Conservation (phyloP, 2,888 invertebrate genomes). For the Melieria crassipennis region DNA sequence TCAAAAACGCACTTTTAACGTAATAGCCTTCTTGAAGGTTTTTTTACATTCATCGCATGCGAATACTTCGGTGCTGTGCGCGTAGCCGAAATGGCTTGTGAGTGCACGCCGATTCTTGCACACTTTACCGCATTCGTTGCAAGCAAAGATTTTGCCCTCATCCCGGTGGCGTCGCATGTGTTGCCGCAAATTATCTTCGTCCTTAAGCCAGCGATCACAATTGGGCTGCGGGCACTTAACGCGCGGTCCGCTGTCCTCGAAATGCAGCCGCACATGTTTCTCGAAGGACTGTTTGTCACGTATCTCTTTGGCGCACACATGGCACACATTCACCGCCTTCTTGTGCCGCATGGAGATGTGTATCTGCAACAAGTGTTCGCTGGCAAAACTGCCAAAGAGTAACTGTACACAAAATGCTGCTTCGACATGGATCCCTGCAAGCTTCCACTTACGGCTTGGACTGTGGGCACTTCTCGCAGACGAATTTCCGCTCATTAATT, state of each 20-base stretch:
- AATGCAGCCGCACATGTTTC: constrained; percentile 62
- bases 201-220: constrained; percentile 64
- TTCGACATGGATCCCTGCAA: constrained; percentile 14
- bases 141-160: constrained; percentile 7
- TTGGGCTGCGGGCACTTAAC: constrained; percentile 62
- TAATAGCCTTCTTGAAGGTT: constrained; percentile 62
- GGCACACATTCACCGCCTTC: constrained; percentile 61
- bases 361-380: constrained; percentile 59
- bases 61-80: constrained; percentile 58
- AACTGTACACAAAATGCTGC: constrained; percentile 7
- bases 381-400: constrained; percentile 55
- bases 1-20: constrained; percentile 43
- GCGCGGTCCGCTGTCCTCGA: constrained; percentile 60
- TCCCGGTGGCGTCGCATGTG: constrained; percentile 62
- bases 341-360: constrained; percentile 60
- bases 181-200: constrained; percentile 61
- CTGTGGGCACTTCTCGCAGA: constrained; percentile 56
- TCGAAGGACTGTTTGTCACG: constrained; percentile 63
- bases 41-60: constrained; percentile 62
- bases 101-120: constrained; percentile 62
- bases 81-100: constrained; percentile 61
- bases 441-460: constrained; percentile 52
- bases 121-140: constrained; percentile 25
- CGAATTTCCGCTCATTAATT: constrained; percentile 52
- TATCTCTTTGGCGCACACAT: constrained; percentile 64